phyloP scores from a whole-genome alignment of 2,797 vertebrate species.

The Melopsittacus undulatus region DNA sequence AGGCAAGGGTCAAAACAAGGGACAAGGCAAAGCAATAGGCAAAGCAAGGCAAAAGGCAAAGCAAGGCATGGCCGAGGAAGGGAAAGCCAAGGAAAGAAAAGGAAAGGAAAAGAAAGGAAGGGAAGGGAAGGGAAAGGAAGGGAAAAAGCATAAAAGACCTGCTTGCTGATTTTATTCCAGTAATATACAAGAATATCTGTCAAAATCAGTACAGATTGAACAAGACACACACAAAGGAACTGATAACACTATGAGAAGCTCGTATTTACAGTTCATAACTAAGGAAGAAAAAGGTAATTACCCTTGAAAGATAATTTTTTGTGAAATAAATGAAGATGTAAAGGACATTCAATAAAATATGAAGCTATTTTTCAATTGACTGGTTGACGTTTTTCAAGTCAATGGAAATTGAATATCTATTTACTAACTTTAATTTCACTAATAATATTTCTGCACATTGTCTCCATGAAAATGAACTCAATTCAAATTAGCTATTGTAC shows the following conservation, averaged over 20 bases:
- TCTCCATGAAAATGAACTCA: not conserved
- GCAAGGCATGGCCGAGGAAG: too few species aligned
- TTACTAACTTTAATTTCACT: not conserved
- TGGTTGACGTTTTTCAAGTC: conserved; percentile 14
- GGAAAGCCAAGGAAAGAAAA: too few species aligned
- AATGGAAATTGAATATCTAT: not conserved
- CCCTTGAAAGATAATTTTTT: conserved; percentile 52
- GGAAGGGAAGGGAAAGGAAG: too few species aligned
- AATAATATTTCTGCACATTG: not conserved
- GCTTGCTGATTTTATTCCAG: not conserved
- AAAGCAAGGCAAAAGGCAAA: too few species aligned
- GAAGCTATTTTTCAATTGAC: conserved; percentile 15
- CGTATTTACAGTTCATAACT: conserved; percentile 25
- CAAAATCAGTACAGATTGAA: conserved; percentile 47
- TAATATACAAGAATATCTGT: conserved; percentile 16
- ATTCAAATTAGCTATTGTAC: not conserved
- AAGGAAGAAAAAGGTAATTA: conserved; percentile 46
- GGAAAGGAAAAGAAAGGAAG: too few species aligned
- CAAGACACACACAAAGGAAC: not conserved
- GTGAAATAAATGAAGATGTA: conserved; percentile 55
- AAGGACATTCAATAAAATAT: conserved; percentile 25
- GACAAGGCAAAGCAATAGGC: not conserved
- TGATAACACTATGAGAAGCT: conserved; percentile 18
- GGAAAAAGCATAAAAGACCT: not conserved
- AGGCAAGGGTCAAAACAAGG: not conserved